These are phyloP conservation scores for Athene noctua DNA, from an alignment of 2,113 vertebrate genomes.

Conservation along the genomic window DNA sequence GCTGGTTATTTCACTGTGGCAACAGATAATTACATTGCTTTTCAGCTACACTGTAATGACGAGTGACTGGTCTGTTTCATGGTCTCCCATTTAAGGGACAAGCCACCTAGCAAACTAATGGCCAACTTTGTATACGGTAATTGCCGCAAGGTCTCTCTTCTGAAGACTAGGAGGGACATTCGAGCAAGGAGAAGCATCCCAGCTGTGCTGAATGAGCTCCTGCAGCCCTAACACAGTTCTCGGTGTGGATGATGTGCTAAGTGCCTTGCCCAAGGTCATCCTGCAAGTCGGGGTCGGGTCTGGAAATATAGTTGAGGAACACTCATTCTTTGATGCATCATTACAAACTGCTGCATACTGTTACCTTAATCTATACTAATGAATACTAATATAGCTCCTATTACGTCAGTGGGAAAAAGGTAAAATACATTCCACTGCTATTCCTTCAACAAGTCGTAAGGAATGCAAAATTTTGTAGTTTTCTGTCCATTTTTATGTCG, in stretches of 20 bases:
- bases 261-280: background rate
- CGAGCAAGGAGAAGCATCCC: background rate
- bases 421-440: background rate
- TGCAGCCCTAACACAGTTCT: background rate
- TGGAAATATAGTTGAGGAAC: background rate
- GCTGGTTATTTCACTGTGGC: background rate
- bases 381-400: background rate
- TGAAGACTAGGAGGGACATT: background rate
- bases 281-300: background rate
- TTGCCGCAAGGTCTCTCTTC: background rate
- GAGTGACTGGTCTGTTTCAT: background rate
- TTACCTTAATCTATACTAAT: background rate
- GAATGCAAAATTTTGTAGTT: background rate
- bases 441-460: background rate
- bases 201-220: background rate
- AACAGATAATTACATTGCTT: background rate
- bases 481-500: background rate
- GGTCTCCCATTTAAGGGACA: background rate
- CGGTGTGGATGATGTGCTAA: fast-evolving
- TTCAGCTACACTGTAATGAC: fast-evolving
- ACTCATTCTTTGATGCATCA: background rate
- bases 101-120: background rate
- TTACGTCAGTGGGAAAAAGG: background rate
- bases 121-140: background rate
- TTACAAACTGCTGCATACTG: background rate